A percentile compares a stretch with the other conserved stretches of the same genome.
Evolutionary conservation across 2,113 vertebrate genomes (phyloP).

Genomic region (Sinocyclocheilus anophthalmus): DNA sequence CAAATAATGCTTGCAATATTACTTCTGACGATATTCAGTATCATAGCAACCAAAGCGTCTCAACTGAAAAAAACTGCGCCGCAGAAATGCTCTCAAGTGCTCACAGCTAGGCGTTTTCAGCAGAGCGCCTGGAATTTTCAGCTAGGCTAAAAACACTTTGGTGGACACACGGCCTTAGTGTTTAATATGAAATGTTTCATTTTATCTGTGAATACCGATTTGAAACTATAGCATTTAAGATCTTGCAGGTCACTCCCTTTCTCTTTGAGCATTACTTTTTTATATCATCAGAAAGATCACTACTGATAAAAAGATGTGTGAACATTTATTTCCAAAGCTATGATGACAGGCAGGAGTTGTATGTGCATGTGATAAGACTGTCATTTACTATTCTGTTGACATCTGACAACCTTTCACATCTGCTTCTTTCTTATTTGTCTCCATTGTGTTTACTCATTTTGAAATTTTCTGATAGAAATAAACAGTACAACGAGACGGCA

Average conservation of each 20-base stretch:
- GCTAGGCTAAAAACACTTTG: too few species aligned
- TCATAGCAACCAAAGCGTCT: too few species aligned
- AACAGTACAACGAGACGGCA: background rate
- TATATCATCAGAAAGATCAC: background rate
- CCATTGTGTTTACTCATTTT: background rate
- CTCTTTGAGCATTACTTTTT: slow-evolving; percentile 2
- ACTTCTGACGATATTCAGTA: too few species aligned
- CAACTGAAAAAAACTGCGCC: too few species aligned
- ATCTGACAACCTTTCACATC: slow-evolving; percentile 9
- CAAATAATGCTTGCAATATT: too few species aligned
- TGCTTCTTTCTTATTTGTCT: background rate
- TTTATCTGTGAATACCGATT: background rate
- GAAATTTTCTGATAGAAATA: background rate
- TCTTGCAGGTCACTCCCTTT: background rate
- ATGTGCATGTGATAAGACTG: slow-evolving; percentile 15
- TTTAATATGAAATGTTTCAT: too few species aligned
- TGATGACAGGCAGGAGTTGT: background rate
- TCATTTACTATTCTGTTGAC: background rate
- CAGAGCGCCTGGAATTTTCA: too few species aligned
- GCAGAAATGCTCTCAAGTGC: too few species aligned
- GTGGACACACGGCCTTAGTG: too few species aligned
- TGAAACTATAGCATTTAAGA: background rate
- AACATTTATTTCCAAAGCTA: background rate
- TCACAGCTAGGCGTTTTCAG: too few species aligned
- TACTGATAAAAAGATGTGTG: background rate